Conservation (phyloP, 2,888 invertebrate species). For the Furcula furcula region DNA sequence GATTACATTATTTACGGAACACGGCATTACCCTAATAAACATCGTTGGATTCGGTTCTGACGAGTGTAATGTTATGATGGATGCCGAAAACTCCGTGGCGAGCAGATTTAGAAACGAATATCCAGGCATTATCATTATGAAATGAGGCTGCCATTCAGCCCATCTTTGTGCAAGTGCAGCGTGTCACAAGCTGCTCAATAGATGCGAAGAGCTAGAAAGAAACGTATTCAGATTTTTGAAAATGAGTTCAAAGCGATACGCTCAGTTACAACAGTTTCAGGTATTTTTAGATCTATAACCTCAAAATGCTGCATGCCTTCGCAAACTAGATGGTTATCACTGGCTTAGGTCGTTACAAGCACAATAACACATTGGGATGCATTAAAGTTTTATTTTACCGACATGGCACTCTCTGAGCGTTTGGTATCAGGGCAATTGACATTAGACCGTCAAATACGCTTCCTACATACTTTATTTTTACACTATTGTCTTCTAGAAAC, state of each 20-base stretch:
- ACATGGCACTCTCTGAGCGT: too few relatives aligned
- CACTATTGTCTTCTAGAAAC: too few relatives aligned
- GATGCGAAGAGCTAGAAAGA: constrained; percentile 12
- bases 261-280: constrained; percentile 6
- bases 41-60: constrained; percentile 19
- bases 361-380: constrained; percentile 12
- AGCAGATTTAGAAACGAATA: constrained; percentile 9
- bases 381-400: constrained; percentile 6
- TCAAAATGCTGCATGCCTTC: constrained; percentile 10
- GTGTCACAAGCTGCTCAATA: constrained; percentile 11
- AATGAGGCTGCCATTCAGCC: constrained; percentile 21
- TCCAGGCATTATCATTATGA: constrained; percentile 13
- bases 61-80: constrained; percentile 19
- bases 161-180: constrained; percentile 18
- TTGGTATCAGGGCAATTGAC: too few relatives aligned
- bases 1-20: too few relatives aligned
- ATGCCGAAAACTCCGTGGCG: constrained; percentile 1
- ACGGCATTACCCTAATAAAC: too few relatives aligned
- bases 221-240: constrained; percentile 1
- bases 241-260: constrained; percentile 7
- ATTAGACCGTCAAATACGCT: too few relatives aligned
- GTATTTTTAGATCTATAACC: constrained; percentile 3
- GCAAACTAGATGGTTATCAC: constrained; percentile 12
- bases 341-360: neutral
- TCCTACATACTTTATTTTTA: too few relatives aligned